Conservation (phyloP, 2,797 vertebrate species). For the Neosilurus mollespiculum region DNA sequence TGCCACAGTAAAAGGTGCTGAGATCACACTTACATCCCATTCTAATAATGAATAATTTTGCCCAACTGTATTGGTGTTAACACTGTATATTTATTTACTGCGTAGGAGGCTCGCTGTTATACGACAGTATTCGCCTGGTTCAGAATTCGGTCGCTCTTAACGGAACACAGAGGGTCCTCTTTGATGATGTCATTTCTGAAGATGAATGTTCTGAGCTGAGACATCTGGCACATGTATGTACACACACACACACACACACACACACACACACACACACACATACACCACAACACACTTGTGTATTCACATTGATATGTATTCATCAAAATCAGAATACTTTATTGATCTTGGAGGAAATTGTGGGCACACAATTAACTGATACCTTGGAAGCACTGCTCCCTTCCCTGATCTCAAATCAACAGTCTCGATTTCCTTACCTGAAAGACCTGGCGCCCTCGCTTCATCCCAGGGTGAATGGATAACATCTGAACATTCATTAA, state of each 20-base stretch:
- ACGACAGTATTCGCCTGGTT: slow-evolving; percentile 81
- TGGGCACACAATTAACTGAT: too few relatives aligned
- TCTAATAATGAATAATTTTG: not conserved
- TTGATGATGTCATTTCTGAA: slow-evolving; percentile 87
- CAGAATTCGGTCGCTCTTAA: slow-evolving; percentile 88
- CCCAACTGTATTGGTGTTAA: not conserved
- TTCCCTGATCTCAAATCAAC: not conserved
- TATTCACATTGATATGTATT: too few relatives aligned
- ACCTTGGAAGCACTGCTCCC: not conserved
- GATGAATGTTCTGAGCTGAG: slow-evolving; percentile 88
- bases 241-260: not conserved
- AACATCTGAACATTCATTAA: not conserved
- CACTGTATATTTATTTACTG: not conserved
- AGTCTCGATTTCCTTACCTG: not conserved
- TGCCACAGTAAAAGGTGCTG: too few relatives aligned
- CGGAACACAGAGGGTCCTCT: slow-evolving; percentile 87
- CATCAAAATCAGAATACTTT: too few relatives aligned
- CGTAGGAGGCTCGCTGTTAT: slow-evolving; percentile 86
- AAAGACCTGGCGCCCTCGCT: not conserved
- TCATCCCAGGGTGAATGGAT: not conserved
- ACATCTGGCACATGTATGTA: slow-evolving; percentile 84
- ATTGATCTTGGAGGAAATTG: too few relatives aligned
- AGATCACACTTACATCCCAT: too few relatives aligned
- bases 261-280: not conserved
- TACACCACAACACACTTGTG: not conserved